phyloP scores from a whole-genome alignment of 2,888 invertebrate species.

The Taphrorychus bicolor region DNA sequence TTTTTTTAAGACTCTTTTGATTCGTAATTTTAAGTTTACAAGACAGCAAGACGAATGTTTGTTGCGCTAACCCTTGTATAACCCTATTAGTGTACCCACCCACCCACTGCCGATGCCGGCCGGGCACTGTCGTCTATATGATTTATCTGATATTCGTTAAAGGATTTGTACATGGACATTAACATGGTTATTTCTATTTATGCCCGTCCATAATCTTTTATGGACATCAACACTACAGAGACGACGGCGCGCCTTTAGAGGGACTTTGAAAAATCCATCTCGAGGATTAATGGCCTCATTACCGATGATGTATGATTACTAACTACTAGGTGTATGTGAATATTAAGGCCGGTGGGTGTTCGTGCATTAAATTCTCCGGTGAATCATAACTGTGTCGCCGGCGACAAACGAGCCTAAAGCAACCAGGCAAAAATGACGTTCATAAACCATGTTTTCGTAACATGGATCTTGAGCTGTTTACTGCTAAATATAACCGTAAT shows the following conservation, averaged over 20 bases:
- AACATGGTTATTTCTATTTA: constrained; percentile 32
- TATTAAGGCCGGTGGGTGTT: constrained; percentile 24
- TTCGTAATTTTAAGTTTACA: neutral
- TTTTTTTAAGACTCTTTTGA: no score
- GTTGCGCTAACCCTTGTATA: constrained; percentile 15
- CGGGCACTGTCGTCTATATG: constrained; percentile 37
- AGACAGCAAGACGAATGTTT: constrained; percentile 1
- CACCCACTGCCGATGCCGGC: no score
- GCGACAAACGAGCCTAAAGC: no score
- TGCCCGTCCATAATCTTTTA: constrained; percentile 37
- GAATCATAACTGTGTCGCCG: no score
- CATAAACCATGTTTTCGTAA: no score
- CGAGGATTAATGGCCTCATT: constrained; percentile 34
- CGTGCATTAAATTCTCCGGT: constrained; percentile 3
- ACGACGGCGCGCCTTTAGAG: constrained; percentile 19
- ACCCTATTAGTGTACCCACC: constrained; percentile 19
- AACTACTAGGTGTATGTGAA: constrained; percentile 29
- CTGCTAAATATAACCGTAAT: no score
- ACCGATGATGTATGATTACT: constrained; percentile 33
- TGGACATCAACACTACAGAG: constrained; percentile 29
- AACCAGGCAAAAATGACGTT: no score
- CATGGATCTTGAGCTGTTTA: no score
- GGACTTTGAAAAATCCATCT: constrained; percentile 21
- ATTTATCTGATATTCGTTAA: constrained; percentile 48
- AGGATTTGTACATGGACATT: constrained; percentile 42